phyloP scores from a whole-genome alignment of 37 sponge, comb jelly and placozoan genomes.

The Cladorhizidae sp. region DNA sequence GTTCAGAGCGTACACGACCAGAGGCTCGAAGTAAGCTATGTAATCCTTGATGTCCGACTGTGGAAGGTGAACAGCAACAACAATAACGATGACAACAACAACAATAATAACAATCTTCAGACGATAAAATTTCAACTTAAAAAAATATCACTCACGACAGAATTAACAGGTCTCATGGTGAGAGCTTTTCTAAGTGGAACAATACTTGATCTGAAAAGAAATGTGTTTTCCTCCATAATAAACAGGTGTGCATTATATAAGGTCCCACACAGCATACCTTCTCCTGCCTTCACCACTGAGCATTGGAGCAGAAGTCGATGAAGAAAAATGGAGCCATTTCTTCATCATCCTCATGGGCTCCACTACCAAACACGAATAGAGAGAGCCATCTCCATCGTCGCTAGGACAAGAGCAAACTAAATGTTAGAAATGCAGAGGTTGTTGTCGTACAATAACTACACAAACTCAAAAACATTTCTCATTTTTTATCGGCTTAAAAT shows the following conservation, averaged over 20 bases:
- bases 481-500: too few species aligned
- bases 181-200: constrained; percentile 11
- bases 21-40: constrained; percentile 79
- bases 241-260: background rate
- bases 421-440: too few species aligned
- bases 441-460: too few species aligned
- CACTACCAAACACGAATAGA: background rate
- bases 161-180: constrained; percentile 47
- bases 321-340: constrained; percentile 17
- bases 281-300: background rate
- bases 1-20: constrained; percentile 62
- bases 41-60: constrained; percentile 79
- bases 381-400: background rate
- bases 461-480: too few species aligned
- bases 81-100: too few species aligned
- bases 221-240: background rate
- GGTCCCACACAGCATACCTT: background rate
- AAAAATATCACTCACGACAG: constrained; percentile 36
- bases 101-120: background rate
- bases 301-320: background rate
- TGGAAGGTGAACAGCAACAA: background rate
- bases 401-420: background rate
- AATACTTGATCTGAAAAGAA: background rate
- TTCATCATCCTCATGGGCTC: constrained; percentile 13
- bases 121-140: background rate